Evolutionary conservation across 2,797 vertebrate species (phyloP), one percentile per base, ranked within the genome.

Genomic region (Micropoecilia bifurca): DNA sequence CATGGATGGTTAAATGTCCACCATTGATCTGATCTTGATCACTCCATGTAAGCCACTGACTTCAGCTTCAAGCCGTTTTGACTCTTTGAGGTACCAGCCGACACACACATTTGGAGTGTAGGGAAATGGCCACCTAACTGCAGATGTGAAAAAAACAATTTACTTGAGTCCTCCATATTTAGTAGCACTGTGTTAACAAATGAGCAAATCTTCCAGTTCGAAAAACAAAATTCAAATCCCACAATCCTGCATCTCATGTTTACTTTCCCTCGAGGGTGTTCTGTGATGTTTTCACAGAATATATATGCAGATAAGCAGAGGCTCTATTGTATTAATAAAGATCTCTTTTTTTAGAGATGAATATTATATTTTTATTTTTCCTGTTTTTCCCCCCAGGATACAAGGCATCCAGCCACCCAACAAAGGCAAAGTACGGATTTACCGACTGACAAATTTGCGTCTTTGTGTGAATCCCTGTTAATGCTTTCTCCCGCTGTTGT

Each of bases 381-480:
- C 81, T n/a, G 2, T 41, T 89, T 85, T 50, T 86, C 69, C 82
- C 57, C 71, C 47, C 90, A 94, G 94, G 95, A 96, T 81, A 82
- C 87, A 74, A 96, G 95, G 82, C 93, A 91, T 59, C 82, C 84
- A 20, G 79, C 82, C 28, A 59, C 89, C 74, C 93, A 91, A 25
- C 93, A 93, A 80, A 95, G 90, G 77, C 94, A 93, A 87, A 88
- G 95, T 96, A 94, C 83, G 92, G 85, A 13, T 80, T 78, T 30
- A 46, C 39, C 1, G 4, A 75, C 46, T 39, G 4, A 74, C 41
- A 50, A 33, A 25, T 79, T 72, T 48, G 5, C 16, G 28, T 48
- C 16, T 77, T 25, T 53, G 20, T 33, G 45, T 55, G 16, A 46
- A 78, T 68, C 30, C 36, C 45, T 50, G 7, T 73, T 79, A 10